A percentile compares a stretch with the other conserved stretches of the same genome.
Conservation (phyloP, 1,140 invertebrate genomes). For the Pogonognathellus flavescens region DNA sequence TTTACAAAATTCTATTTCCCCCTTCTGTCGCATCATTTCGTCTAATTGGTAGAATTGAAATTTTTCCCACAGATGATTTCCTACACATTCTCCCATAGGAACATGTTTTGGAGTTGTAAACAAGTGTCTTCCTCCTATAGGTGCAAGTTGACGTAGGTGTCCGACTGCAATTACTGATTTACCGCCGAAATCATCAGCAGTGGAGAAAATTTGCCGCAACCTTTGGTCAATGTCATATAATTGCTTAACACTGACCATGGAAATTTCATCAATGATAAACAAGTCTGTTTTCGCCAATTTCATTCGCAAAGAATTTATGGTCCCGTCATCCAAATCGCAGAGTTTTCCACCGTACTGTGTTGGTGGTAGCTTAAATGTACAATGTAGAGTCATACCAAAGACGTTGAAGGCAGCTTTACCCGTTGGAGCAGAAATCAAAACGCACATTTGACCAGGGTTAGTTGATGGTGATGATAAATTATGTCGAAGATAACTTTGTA, state of each 20-base stretch:
- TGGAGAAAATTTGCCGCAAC: slow-evolving; percentile 68
- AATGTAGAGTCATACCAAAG: neutral
- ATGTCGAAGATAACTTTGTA: neutral
- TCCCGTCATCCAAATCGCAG: neutral
- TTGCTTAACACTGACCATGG: slow-evolving; percentile 68
- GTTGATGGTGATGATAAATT: neutral
- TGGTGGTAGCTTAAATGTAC: neutral
- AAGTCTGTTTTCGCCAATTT: slow-evolving; percentile 24
- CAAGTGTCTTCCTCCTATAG: slow-evolving; percentile 38
- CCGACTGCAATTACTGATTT: slow-evolving; percentile 65
- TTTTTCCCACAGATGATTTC: slow-evolving; percentile 45
- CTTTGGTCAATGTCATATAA: slow-evolving; percentile 67
- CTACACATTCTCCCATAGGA: neutral
- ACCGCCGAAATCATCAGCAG: slow-evolving; percentile 64
- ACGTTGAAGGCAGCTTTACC: too few species aligned
- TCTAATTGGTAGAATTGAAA: slow-evolving; percentile 54
- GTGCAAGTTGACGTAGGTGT: slow-evolving; percentile 67
- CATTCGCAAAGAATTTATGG: neutral
- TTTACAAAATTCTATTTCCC: slow-evolving; percentile 36
- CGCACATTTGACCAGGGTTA: neutral
- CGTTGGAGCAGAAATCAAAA: too few species aligned
- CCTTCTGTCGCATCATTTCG: slow-evolving; percentile 60
- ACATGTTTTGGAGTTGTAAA: neutral
- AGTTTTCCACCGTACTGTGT: neutral
- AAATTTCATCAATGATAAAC: slow-evolving; percentile 70